Evolutionary conservation across 2,797 vertebrate genomes (phyloP).

Genomic region (Fistularia commersonii): DNA sequence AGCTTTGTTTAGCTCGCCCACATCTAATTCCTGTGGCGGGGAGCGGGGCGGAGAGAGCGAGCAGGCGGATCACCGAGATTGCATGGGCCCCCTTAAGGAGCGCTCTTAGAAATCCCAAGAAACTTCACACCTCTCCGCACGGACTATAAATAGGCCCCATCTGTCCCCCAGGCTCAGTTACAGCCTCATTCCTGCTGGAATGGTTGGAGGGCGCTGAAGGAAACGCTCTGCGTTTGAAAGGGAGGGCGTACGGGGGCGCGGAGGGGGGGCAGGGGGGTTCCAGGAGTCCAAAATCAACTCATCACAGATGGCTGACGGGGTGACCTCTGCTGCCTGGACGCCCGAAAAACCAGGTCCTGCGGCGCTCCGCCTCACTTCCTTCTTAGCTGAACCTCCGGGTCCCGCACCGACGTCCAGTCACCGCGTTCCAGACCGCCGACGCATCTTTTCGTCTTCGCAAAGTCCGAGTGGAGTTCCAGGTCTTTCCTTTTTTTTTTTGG

Average conservation of each 20-base stretch:
- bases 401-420: constrained; percentile 37
- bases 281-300: constrained; percentile 42
- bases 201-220: constrained; percentile 54
- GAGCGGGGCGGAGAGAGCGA: constrained; percentile 35
- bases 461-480: not conserved
- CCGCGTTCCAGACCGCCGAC: not conserved
- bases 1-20: constrained; percentile 72
- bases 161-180: constrained; percentile 79
- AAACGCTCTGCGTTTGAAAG: constrained; percentile 35
- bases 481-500: not conserved
- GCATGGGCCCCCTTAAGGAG: constrained; percentile 76
- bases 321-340: constrained; percentile 40
- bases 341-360: constrained; percentile 29
- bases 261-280: constrained; percentile 2
- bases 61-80: constrained; percentile 47
- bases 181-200: constrained; percentile 75
- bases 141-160: constrained; percentile 79
- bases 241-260: constrained; percentile 1
- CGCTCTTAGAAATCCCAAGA: constrained; percentile 76
- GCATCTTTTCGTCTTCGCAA: constrained; percentile 18
- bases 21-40: constrained; percentile 57
- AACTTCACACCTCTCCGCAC: constrained; percentile 78
- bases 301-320: constrained; percentile 30
- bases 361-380: constrained; percentile 20
- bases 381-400: constrained; percentile 27